Conservation (phyloP, 2,797 vertebrate species). For the Pitangus sulphuratus region DNA sequence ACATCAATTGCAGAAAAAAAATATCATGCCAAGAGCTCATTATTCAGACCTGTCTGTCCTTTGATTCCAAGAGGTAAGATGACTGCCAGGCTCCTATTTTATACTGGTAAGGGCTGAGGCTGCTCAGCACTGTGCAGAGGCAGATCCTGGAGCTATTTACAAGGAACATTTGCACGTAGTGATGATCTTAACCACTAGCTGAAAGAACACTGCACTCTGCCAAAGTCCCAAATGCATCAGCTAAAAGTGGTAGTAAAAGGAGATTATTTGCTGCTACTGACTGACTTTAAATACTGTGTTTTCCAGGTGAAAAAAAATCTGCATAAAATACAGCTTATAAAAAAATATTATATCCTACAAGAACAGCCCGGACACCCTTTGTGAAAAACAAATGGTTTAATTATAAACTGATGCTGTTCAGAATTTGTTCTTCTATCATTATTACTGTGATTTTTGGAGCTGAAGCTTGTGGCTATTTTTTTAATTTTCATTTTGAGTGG, state of each 20-base stretch:
- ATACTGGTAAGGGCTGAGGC: background rate
- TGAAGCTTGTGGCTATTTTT: background rate
- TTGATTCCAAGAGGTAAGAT: background rate
- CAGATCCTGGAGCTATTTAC: background rate
- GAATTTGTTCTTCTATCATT: background rate
- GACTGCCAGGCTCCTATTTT: background rate
- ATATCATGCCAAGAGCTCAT: background rate
- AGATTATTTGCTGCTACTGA: background rate
- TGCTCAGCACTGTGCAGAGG: background rate
- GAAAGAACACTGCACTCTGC: background rate
- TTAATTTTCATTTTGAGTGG: background rate
- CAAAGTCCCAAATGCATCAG: background rate
- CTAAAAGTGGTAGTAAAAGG: background rate
- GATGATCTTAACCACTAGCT: background rate
- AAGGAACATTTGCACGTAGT: background rate
- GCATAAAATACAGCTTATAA: background rate
- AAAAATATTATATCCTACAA: background rate
- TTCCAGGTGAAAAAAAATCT: background rate
- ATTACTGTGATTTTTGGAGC: background rate
- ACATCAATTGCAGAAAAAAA: background rate
- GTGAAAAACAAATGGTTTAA: slow-evolving; percentile 37
- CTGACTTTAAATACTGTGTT: background rate
- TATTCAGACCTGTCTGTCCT: background rate
- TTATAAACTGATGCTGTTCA: background rate
- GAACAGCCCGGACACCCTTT: background rate